Evolutionary conservation across 2,888 invertebrate species (phyloP).

Genomic region (Cryptophagus acutangulus): DNA sequence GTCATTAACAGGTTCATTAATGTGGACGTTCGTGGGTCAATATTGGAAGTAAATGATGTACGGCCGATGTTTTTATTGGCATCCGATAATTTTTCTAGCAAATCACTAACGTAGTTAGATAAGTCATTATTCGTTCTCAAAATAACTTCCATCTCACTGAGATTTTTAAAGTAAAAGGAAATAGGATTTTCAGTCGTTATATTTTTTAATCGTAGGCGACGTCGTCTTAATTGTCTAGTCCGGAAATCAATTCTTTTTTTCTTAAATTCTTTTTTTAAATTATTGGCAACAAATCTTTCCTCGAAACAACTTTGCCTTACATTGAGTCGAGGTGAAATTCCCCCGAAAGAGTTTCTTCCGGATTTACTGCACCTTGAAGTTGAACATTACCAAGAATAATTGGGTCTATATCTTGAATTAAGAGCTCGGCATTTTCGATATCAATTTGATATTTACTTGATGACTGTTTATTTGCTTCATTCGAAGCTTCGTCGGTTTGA

Average conservation of each 20-base stretch:
- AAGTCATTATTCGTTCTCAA: neutral
- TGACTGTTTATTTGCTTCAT: too few species aligned
- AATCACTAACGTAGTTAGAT: neutral
- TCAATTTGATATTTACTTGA: too few species aligned
- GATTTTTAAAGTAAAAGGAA: neutral
- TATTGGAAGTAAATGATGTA: neutral
- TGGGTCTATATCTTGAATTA: too few species aligned
- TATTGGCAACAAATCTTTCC: neutral
- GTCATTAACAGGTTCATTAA: neutral
- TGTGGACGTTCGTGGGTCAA: neutral
- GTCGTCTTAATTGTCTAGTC: neutral
- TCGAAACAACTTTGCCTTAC: neutral
- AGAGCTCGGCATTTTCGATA: too few species aligned
- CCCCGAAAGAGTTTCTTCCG: too few species aligned
- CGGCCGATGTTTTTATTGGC: neutral
- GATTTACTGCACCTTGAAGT: neutral
- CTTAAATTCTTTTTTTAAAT: too few species aligned
- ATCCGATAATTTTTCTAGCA: neutral
- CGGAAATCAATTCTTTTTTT: neutral
- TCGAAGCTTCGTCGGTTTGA: neutral
- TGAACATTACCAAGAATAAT: too few species aligned
- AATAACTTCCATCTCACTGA: neutral
- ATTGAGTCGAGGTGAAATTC: neutral
- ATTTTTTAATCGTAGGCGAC: neutral
- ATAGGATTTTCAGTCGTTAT: neutral